Percentiles rank a stretch among this genome's conserved stretches.
Evolutionary conservation across 2,888 invertebrate species (phyloP).

Genomic region (Antheraea assamensis): DNA sequence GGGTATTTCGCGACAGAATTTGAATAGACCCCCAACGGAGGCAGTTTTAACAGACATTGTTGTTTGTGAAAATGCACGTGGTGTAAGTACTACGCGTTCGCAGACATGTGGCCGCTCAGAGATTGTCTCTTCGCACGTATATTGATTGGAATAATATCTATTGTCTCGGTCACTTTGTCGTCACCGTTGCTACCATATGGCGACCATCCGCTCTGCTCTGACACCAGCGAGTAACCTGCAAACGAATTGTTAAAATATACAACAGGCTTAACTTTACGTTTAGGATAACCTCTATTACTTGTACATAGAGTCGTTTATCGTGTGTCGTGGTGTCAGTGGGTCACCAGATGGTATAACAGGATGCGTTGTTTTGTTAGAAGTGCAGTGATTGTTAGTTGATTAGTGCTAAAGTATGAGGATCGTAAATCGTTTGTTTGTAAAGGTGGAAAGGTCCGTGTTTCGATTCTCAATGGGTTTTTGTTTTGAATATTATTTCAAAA

Average conservation of each 20-base stretch:
- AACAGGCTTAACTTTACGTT: not conserved
- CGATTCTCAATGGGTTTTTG: constrained; percentile 6
- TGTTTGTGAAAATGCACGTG: not conserved
- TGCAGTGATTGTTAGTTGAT: constrained; percentile 55
- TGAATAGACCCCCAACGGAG: not conserved
- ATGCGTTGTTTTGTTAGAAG: constrained; percentile 54
- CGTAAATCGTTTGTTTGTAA: constrained; percentile 50
- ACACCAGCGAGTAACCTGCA: constrained; percentile 10
- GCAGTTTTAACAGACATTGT: not conserved
- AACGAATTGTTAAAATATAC: constrained; percentile 4
- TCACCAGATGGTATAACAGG: constrained; percentile 57
- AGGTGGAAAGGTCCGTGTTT: constrained; percentile 30
- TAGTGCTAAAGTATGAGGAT: constrained; percentile 43
- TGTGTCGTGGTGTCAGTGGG: constrained; percentile 8
- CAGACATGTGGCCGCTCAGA: constrained; percentile 1
- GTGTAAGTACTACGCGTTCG: not conserved
- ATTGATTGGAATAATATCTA: constrained; percentile 1
- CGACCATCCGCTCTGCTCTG: constrained; percentile 5
- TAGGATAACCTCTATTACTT: not conserved
- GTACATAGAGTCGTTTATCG: not conserved
- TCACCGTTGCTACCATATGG: constrained; percentile 13
- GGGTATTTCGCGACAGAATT: too few species aligned
- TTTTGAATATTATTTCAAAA: not conserved
- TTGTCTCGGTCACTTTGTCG: constrained; percentile 1
- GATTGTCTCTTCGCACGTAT: constrained; percentile 6